Conservation (phyloP, 1,140 invertebrate species). For the Seison nebaliae region DNA sequence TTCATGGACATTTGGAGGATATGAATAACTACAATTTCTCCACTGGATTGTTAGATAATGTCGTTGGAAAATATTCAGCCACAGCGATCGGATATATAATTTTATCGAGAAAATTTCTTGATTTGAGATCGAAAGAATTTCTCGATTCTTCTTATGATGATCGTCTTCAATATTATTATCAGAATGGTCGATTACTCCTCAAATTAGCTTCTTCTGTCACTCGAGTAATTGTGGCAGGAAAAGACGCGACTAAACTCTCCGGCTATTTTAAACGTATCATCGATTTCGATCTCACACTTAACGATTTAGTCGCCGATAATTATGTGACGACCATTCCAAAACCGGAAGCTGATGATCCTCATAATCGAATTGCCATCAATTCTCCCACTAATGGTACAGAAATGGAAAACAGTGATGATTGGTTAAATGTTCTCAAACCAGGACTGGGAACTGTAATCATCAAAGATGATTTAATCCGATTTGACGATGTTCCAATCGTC, state of each 20-base stretch:
- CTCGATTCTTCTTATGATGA: slow-evolving; percentile 35
- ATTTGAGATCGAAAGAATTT: slow-evolving; percentile 28
- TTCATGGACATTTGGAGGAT: slow-evolving; percentile 55
- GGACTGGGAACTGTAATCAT: not conserved
- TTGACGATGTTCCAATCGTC: slow-evolving; percentile 67
- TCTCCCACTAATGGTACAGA: not conserved
- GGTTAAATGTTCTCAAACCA: too few species aligned
- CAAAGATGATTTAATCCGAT: slow-evolving; percentile 32
- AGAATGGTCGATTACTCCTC: slow-evolving; percentile 75
- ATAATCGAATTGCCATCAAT: not conserved
- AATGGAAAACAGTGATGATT: slow-evolving; percentile 34
- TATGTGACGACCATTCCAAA: slow-evolving; percentile 63
- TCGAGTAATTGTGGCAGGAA: slow-evolving; percentile 59
- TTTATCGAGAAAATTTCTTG: slow-evolving; percentile 71
- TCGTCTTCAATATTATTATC: slow-evolving; percentile 60
- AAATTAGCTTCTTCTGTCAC: slow-evolving; percentile 81
- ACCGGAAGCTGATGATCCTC: slow-evolving; percentile 8
- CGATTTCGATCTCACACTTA: slow-evolving; percentile 54
- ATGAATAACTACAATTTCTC: slow-evolving; percentile 66
- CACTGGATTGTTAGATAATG: slow-evolving; percentile 80
- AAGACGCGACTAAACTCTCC: slow-evolving; percentile 68
- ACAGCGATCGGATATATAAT: slow-evolving; percentile 77
- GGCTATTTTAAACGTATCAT: slow-evolving; percentile 74
- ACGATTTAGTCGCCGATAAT: slow-evolving; percentile 54
- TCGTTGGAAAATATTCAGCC: slow-evolving; percentile 79